A percentile compares a stretch with the other conserved stretches of the same genome.
phyloP scores from a whole-genome alignment of 2,888 invertebrate species.

The Clivina fossor region DNA sequence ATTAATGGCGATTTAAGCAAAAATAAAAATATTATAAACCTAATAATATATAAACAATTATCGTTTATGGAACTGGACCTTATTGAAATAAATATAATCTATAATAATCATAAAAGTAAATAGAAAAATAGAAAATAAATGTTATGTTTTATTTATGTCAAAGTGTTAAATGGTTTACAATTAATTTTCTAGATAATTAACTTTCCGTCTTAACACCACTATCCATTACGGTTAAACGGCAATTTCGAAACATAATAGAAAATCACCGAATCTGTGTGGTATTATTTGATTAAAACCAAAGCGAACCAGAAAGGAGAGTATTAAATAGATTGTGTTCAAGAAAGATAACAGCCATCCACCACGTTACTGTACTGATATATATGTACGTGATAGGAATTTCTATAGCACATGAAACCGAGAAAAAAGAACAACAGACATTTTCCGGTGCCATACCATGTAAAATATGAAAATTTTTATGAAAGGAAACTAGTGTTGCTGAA shows the following conservation, averaged over 20 bases:
- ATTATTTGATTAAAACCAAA: constrained; percentile 22
- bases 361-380: no score
- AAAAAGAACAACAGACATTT: constrained; percentile 21
- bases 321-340: constrained; percentile 12
- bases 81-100: no score
- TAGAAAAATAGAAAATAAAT: no score
- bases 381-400: constrained; percentile 16
- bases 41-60: no score
- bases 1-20: no score
- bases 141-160: no score
- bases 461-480: constrained; percentile 18
- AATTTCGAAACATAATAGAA: constrained; percentile 13
- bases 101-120: no score
- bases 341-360: no score
- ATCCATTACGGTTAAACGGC: constrained; percentile 12
- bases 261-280: constrained; percentile 9
- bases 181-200: no score
- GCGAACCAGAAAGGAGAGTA: constrained; percentile 10
- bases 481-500: constrained; percentile 16
- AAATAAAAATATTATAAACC: no score
- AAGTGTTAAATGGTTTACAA: no score
- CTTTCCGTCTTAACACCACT: not conserved
- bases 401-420: constrained; percentile 7
- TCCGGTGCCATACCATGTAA: constrained; percentile 16
- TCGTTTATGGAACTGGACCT: no score